Evolutionary conservation across 1,140 invertebrate species (phyloP).

Genomic region (Drosophila littoralis): DNA sequence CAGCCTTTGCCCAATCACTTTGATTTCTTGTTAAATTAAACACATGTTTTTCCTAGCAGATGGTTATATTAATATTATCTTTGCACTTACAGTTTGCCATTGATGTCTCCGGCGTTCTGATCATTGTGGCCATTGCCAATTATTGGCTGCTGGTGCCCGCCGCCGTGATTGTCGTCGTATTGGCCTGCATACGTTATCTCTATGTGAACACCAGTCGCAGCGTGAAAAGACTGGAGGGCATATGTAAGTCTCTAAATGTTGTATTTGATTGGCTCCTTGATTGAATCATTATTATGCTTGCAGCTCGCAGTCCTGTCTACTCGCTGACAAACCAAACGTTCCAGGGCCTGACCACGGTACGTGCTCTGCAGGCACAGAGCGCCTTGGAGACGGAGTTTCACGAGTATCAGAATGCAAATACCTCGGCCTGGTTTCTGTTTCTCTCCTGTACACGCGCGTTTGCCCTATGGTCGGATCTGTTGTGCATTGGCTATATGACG

Average conservation of each 20-base stretch:
- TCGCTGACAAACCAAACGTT: slow-evolving; percentile 91
- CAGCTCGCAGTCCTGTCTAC: slow-evolving; percentile 89
- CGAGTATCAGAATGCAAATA: slow-evolving; percentile 89
- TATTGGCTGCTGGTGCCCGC: slow-evolving; percentile 91
- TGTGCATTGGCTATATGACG: slow-evolving; percentile 89
- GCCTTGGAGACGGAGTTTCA: slow-evolving; percentile 88
- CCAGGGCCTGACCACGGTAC: slow-evolving; percentile 92
- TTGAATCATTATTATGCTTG: neutral
- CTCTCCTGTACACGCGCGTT: slow-evolving; percentile 88
- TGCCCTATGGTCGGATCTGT: slow-evolving; percentile 87
- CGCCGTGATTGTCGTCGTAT: slow-evolving; percentile 88
- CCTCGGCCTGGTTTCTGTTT: slow-evolving; percentile 89
- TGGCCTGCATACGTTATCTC: slow-evolving; percentile 89
- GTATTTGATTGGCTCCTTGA: neutral
- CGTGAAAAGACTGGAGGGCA: slow-evolving; percentile 93
- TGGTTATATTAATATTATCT: no score
- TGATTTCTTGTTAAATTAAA: no score
- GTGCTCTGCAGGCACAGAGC: slow-evolving; percentile 88
- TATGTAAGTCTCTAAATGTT: slow-evolving; percentile 86
- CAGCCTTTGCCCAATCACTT: no score
- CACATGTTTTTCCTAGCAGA: no score
- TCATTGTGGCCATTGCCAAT: slow-evolving; percentile 92
- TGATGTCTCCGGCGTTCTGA: slow-evolving; percentile 88
- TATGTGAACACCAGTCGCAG: slow-evolving; percentile 93
- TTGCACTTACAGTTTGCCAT: slow-evolving; percentile 85